phyloP scores from a whole-genome alignment of 2,888 invertebrate genomes.

The Xanthorhoe spadicearia region DNA sequence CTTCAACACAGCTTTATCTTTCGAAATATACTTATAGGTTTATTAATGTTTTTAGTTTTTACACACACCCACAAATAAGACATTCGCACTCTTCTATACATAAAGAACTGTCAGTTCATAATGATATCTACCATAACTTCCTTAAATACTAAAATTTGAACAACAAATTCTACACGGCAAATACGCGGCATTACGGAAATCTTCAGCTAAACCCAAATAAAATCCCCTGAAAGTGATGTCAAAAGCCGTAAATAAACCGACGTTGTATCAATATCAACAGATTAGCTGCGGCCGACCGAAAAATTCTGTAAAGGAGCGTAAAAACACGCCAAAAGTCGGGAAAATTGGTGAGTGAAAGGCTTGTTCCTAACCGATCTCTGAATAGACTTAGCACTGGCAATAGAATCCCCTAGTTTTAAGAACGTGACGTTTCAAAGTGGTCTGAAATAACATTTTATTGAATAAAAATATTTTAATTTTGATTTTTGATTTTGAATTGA shows the following conservation, averaged over 20 bases:
- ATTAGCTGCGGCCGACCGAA: slow-evolving; percentile 65
- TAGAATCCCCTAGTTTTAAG: no score
- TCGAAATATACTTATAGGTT: no score
- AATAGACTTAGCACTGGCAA: not conserved
- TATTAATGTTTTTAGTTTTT: no score
- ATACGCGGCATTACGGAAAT: slow-evolving; percentile 11
- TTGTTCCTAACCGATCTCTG: slow-evolving; percentile 22
- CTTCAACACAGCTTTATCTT: no score
- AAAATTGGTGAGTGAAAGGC: slow-evolving; percentile 48
- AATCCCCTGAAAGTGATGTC: slow-evolving; percentile 39
- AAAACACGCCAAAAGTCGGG: slow-evolving; percentile 46
- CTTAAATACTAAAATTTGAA: not conserved
- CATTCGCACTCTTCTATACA: no score
- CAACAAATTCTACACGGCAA: not conserved
- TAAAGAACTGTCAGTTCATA: no score
- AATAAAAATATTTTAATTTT: no score
- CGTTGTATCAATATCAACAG: slow-evolving; percentile 74
- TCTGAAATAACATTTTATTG: no score
- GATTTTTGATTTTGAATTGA: no score
- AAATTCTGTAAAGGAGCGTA: slow-evolving; percentile 63
- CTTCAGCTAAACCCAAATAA: slow-evolving; percentile 27
- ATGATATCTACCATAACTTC: not conserved
- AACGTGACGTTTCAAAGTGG: no score
- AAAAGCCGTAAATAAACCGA: slow-evolving; percentile 45
- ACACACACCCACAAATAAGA: no score